Percentiles rank a stretch among this genome's conserved stretches.
These are phyloP conservation scores for Xestia sexstrigata DNA, from an alignment of 2,888 invertebrate species.

Conservation along the genomic window DNA sequence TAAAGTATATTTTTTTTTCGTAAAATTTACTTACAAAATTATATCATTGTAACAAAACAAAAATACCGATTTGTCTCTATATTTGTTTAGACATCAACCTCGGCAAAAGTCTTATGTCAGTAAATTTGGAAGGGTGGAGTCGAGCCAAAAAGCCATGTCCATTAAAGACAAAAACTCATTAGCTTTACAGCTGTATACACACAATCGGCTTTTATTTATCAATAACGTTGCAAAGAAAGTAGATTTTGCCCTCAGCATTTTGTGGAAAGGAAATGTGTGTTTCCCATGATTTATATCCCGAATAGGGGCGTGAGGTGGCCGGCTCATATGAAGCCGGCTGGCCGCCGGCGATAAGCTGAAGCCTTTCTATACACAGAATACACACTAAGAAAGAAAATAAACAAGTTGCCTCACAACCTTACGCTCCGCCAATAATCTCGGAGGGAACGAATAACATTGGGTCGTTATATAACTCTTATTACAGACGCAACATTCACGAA, in stretches of 20 bases:
- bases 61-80: slow-evolving; percentile 4
- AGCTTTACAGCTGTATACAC: slow-evolving; percentile 50
- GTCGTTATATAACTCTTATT: slow-evolving; percentile 70
- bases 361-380: slow-evolving; percentile 79
- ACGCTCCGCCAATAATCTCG: slow-evolving; percentile 84
- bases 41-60: neutral
- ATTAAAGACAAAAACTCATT: slow-evolving; percentile 60
- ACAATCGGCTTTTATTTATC: slow-evolving; percentile 74
- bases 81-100: slow-evolving; percentile 39
- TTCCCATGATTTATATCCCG: slow-evolving; percentile 88
- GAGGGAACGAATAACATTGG: slow-evolving; percentile 74
- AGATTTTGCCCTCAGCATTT: slow-evolving; percentile 84
- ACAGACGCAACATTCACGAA: slow-evolving; percentile 71
- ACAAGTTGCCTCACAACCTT: slow-evolving; percentile 83
- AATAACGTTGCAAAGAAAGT: slow-evolving; percentile 82
- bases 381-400: slow-evolving; percentile 87
- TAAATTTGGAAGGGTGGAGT: slow-evolving; percentile 33
- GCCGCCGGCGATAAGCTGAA: slow-evolving; percentile 88
- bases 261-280: slow-evolving; percentile 89
- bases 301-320: slow-evolving; percentile 84
- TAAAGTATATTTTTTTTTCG: neutral
- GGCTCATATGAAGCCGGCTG: slow-evolving; percentile 83
- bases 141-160: slow-evolving; percentile 34
- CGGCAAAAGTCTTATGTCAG: slow-evolving; percentile 21
- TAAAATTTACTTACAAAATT: neutral